Evolutionary conservation across 2,113 vertebrate species (phyloP).

Genomic region (Microtus richardsoni): DNA sequence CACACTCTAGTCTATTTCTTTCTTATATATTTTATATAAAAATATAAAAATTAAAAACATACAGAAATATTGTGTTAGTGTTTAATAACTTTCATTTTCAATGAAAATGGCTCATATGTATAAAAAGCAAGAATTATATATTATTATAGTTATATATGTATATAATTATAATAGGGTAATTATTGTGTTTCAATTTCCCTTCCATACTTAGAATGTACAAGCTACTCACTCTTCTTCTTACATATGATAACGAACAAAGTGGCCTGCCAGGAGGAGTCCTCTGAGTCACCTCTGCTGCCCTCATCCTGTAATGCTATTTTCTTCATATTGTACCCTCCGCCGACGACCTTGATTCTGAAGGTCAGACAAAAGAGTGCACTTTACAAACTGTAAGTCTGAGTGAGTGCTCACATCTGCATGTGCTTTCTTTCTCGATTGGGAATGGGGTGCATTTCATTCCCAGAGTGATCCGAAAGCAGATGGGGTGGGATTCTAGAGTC

Average conservation of each 20-base stretch:
- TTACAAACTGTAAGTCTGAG: not conserved
- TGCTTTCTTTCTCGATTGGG: not conserved
- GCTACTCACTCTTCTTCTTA: not conserved
- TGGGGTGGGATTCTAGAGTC: not conserved
- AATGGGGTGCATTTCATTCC: not conserved
- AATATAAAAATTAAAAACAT: conserved; percentile 41
- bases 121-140: not conserved
- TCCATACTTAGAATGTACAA: not conserved
- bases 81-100: conserved; percentile 65
- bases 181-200: conserved; percentile 19
- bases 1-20: conserved; percentile 40
- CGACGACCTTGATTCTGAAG: not conserved
- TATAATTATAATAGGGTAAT: not conserved
- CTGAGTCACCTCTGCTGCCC: not conserved
- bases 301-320: not conserved
- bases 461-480: not conserved
- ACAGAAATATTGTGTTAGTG: conserved; percentile 8
- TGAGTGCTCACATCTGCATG: not conserved
- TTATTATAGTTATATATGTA: too few species aligned
- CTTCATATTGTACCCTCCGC: not conserved
- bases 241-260: not conserved
- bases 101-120: not conserved
- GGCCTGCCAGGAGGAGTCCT: not conserved
- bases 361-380: not conserved
- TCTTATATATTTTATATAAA: conserved; percentile 52